Evolutionary conservation across 35 echinoderm and acorn worm genomes (phyloP), one percentile per base, ranked within the genome.

Genomic region (Apostichopus japonicus): DNA sequence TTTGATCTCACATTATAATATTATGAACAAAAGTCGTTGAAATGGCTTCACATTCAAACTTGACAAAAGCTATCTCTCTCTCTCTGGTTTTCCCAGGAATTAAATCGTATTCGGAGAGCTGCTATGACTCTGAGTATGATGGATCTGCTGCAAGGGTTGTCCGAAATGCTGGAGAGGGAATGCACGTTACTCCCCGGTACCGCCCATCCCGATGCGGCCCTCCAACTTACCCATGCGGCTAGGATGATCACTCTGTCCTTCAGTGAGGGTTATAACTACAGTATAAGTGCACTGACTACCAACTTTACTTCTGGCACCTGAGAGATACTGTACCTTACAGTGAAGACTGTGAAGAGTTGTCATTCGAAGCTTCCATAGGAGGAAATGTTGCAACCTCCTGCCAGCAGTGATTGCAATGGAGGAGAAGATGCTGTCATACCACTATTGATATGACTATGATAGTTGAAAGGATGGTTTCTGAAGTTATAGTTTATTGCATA

Each of bases 141-240:
- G 77, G 97, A 99, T 56, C 92, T 99, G 3, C 93, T 99, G 13
- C 77, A 94, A 54, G 97, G 97, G 51, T 78, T 99, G 75, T 96
- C 97, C 70, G 67, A 72, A 14, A 95, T 99, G 90, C 58, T 99
- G 65, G 97, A 99, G 67, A 70, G 97, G 76, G 97, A 99, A 88
- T 99, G 97, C 89, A 95, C 93, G 15, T 63, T 96, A 15, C 93
- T 99, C 6, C 97, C 97, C 23, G 93, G 93, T 44, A 96, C 97
- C 33, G 95, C 97, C 8, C 97, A 99, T 57, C 95, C 95, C 6
- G 97, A 99, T 57, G 97, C 97, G 6, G 95, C 95, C 6, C 78
- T 99, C 23, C 97, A 99, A 56, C 93, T 99, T 1, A 99, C 97
- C 56, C 97, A 99, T 80, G 97, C 97, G 33, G 93, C 93, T 5